A percentile compares a stretch with the other conserved stretches of the same genome.
phyloP scores from a whole-genome alignment of 1,140 invertebrate genomes.

The Ceratoteleas bidentatus region DNA sequence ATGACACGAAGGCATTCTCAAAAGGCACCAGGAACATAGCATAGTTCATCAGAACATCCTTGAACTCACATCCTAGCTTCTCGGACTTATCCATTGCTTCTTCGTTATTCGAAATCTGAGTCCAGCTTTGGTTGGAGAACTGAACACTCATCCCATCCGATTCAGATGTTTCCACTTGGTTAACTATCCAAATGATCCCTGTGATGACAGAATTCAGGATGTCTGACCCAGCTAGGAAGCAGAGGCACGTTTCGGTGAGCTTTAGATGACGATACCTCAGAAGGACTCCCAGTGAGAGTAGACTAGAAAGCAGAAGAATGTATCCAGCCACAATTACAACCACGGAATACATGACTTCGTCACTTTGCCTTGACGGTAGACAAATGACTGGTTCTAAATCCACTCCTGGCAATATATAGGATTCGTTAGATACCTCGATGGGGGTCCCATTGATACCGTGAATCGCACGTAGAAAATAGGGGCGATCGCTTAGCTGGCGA shows the following conservation, averaged over 20 bases:
- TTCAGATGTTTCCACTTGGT: slow-evolving; percentile 13
- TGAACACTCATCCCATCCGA: neutral
- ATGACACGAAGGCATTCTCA: slow-evolving; percentile 42
- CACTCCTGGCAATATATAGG: too few species aligned
- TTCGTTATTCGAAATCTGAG: slow-evolving; percentile 9
- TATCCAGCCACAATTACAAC: slow-evolving; percentile 30
- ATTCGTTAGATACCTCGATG: slow-evolving; percentile 10
- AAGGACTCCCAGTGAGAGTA: slow-evolving; percentile 32
- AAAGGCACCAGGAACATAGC: slow-evolving; percentile 37
- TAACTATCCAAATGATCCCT: slow-evolving; percentile 43
- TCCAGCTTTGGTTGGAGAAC: slow-evolving; percentile 18
- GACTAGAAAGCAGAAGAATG: slow-evolving; percentile 36
- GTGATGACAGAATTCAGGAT: slow-evolving; percentile 45
- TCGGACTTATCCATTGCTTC: neutral
- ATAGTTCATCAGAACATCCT: slow-evolving; percentile 13
- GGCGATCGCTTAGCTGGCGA: slow-evolving; percentile 9
- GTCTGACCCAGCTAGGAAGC: slow-evolving; percentile 49
- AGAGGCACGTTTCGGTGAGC: slow-evolving; percentile 8
- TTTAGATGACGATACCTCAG: slow-evolving; percentile 15
- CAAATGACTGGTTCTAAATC: neutral
- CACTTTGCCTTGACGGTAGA: neutral
- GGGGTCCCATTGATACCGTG: slow-evolving; percentile 23
- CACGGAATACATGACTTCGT: slow-evolving; percentile 30
- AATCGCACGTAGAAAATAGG: slow-evolving; percentile 18
- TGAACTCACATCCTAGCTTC: slow-evolving; percentile 7